Conservation (phyloP, 2,113 vertebrate species). For the Cromileptes altivelis region DNA sequence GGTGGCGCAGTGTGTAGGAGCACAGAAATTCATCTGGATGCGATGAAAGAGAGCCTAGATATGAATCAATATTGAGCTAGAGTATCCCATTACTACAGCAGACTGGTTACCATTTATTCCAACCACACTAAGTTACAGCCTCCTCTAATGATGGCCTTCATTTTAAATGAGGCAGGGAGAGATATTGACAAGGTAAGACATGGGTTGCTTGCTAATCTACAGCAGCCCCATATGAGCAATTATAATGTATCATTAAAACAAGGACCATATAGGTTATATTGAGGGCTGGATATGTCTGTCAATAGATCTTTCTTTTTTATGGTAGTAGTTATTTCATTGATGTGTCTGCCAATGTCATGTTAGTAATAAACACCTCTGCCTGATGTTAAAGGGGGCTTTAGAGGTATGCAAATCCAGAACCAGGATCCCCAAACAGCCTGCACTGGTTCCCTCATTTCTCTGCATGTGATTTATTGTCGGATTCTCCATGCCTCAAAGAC, state of each 20-base stretch:
- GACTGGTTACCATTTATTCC: slow-evolving; percentile 22
- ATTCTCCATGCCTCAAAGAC: slow-evolving; percentile 68
- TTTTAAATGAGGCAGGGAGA: slow-evolving; percentile 48
- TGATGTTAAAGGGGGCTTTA: slow-evolving; percentile 15
- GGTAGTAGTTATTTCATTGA: slow-evolving; percentile 42
- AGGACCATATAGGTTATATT: slow-evolving; percentile 20
- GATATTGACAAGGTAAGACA: slow-evolving; percentile 61
- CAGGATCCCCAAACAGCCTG: slow-evolving; percentile 33
- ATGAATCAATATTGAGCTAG: slow-evolving; percentile 53
- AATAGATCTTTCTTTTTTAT: slow-evolving; percentile 31
- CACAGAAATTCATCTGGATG: slow-evolving; percentile 21
- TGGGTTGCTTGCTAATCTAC: slow-evolving; percentile 58
- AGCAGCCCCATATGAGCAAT: slow-evolving; percentile 51
- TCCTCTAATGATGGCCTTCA: slow-evolving; percentile 39
- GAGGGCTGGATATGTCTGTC: slow-evolving; percentile 28
- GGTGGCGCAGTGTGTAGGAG: slow-evolving; percentile 33
- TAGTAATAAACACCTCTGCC: slow-evolving; percentile 34
- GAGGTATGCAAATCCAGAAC: slow-evolving; percentile 58
- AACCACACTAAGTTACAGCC: slow-evolving; percentile 32
- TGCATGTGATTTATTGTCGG: slow-evolving; percentile 72
- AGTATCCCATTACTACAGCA: slow-evolving; percentile 47
- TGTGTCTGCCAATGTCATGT: slow-evolving; percentile 40
- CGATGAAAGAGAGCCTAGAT: slow-evolving; percentile 30
- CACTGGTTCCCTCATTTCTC: slow-evolving; percentile 52
- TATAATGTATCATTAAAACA: slow-evolving; percentile 59